A percentile compares a stretch with the other conserved stretches of the same genome.
Conservation (phyloP, 2,888 invertebrate species). For the Marronus borbonicus region DNA sequence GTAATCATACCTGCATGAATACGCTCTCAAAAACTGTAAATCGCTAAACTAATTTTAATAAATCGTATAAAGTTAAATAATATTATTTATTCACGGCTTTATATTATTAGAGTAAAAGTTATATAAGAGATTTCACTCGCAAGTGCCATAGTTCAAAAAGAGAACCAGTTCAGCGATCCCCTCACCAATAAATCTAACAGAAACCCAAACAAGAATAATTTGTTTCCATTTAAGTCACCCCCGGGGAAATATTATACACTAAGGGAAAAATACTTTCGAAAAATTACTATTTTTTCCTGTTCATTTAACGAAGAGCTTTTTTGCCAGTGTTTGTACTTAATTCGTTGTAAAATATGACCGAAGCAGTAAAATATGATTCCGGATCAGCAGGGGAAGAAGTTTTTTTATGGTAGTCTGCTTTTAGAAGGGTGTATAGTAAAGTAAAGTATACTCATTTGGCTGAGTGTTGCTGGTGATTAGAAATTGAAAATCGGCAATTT, state of each 20-base stretch:
- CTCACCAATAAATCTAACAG: constrained; percentile 49
- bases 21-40: neutral
- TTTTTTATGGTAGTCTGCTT: too few species aligned
- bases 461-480: too few species aligned
- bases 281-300: constrained; percentile 22
- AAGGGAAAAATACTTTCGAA: constrained; percentile 48
- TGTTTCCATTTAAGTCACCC: constrained; percentile 65
- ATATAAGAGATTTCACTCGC: neutral
- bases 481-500: too few species aligned
- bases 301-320: constrained; percentile 45
- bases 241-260: constrained; percentile 56
- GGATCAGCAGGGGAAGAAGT: too few species aligned
- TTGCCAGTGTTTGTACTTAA: constrained; percentile 13
- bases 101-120: too few species aligned
- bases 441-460: too few species aligned
- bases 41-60: neutral
- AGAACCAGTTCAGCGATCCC: constrained; percentile 2
- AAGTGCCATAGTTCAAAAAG: neutral
- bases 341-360: neutral
- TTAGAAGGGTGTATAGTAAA: too few species aligned
- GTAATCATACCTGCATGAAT: neutral
- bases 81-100: too few species aligned
- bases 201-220: constrained; percentile 59
- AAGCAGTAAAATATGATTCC: neutral
- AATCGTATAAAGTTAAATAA: neutral